Conservation (phyloP, 2,113 vertebrate species). For the Pomatostomus ruficeps region DNA sequence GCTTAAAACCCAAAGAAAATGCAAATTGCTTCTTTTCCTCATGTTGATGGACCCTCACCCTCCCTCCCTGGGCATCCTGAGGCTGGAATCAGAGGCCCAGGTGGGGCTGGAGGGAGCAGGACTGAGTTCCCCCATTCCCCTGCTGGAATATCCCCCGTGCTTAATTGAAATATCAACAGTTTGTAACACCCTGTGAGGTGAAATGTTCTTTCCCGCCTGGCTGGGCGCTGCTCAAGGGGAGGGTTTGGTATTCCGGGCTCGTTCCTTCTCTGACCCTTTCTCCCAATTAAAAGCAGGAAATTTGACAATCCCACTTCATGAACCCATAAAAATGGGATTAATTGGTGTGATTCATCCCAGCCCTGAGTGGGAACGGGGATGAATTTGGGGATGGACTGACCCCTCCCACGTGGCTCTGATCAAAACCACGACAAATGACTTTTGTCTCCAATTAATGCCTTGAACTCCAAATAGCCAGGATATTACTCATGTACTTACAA, state of each 20-base stretch:
- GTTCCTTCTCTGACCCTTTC: neutral
- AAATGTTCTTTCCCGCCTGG: neutral
- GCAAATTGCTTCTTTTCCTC: neutral
- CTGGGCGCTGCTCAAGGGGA: neutral
- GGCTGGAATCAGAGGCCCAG: neutral
- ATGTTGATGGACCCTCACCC: neutral
- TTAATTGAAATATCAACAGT: neutral
- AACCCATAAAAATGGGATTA: conserved; percentile 25
- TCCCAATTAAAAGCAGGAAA: neutral
- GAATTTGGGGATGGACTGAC: conserved; percentile 44
- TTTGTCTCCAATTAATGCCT: conserved; percentile 33
- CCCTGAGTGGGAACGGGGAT: neutral
- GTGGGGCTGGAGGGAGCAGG: neutral
- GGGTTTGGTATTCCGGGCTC: neutral
- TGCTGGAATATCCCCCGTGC: neutral
- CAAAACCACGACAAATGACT: conserved; percentile 49
- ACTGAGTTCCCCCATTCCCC: neutral
- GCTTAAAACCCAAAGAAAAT: neutral
- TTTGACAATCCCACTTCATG: neutral
- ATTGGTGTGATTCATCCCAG: neutral
- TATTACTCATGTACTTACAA: conserved; percentile 17
- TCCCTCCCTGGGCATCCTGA: neutral
- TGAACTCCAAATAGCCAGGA: conserved; percentile 40
- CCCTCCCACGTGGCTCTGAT: neutral
- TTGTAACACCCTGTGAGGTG: neutral